phyloP scores from a whole-genome alignment of 1,140 invertebrate genomes.

The Cyclina sinensis region DNA sequence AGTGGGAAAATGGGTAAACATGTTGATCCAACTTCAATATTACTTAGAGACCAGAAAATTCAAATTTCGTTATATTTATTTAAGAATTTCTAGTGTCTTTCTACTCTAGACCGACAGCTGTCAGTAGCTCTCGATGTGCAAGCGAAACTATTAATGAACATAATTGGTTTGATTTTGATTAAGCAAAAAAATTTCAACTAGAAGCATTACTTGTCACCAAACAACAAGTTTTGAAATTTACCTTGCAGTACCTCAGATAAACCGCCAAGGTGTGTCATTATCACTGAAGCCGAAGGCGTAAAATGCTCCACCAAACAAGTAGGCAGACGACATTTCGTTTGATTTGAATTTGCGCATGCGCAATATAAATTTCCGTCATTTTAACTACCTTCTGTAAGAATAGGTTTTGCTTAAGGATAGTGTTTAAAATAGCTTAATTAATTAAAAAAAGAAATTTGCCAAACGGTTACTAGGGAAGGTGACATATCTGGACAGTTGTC shows the following conservation, averaged over 20 bases:
- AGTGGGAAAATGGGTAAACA: no score
- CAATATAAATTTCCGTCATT: conserved; percentile 31
- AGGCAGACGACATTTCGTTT: conserved; percentile 48
- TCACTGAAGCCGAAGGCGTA: conserved; percentile 35
- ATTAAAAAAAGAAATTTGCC: conserved; percentile 9
- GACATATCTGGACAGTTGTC: conserved; percentile 33
- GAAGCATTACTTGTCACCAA: no score
- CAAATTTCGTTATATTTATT: no score
- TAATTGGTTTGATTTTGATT: no score
- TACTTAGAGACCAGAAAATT: no score
- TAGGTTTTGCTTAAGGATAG: conserved; percentile 55
- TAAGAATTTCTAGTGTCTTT: no score
- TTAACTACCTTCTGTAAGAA: not conserved
- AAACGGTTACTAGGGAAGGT: conserved; percentile 58
- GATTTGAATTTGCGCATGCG: conserved; percentile 46
- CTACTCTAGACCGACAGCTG: no score
- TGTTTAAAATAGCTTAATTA: conserved; percentile 24
- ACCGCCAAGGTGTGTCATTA: conserved; percentile 53
- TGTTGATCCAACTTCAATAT: no score
- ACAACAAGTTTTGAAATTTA: no score
- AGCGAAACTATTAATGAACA: no score
- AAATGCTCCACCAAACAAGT: conserved; percentile 40
- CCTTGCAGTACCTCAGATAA: conserved; percentile 4
- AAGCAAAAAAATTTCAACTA: no score
- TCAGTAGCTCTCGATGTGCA: no score